Percentiles rank a stretch among this genome's conserved stretches.
These are phyloP conservation scores for Aphis craccivora DNA, from an alignment of 1,140 invertebrate genomes.

Conservation along the genomic window DNA sequence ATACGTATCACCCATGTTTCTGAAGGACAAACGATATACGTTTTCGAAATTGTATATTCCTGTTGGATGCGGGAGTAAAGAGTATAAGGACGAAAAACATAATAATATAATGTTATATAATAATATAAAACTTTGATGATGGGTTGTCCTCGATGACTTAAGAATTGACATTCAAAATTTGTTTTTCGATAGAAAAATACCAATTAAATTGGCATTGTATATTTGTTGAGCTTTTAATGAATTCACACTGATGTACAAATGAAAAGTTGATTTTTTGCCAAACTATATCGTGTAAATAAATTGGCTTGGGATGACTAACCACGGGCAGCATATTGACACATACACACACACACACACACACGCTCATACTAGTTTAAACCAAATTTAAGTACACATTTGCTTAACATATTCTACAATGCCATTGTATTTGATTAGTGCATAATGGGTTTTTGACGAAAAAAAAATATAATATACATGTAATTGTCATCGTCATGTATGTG, in stretches of 20 bases:
- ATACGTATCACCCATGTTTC: not conserved
- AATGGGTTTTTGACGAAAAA: not conserved
- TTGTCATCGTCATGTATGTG: not conserved
- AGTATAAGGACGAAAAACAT: not conserved
- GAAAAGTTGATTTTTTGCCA: slow-evolving; percentile 27
- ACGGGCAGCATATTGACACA: not conserved
- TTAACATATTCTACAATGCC: not conserved
- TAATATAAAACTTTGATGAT: not conserved
- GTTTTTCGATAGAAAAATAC: not conserved
- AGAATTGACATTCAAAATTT: not conserved
- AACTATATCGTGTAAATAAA: slow-evolving; percentile 23
- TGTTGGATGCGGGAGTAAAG: not conserved
- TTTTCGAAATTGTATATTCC: not conserved
- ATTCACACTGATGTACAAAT: not conserved
- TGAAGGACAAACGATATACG: not conserved
- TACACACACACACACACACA: not conserved
- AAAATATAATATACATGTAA: not conserved
- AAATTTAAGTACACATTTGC: slow-evolving; percentile 19
- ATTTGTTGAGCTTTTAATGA: slow-evolving; percentile 35
- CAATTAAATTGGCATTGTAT: slow-evolving; percentile 40
- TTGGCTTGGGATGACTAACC: slow-evolving; percentile 41
- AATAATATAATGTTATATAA: not conserved
- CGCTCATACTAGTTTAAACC: not conserved
- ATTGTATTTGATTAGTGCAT: slow-evolving; percentile 5
- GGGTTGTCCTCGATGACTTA: not conserved